Evolutionary conservation across 1,140 invertebrate species (phyloP).

Genomic region (Tetragnatha versicolor): DNA sequence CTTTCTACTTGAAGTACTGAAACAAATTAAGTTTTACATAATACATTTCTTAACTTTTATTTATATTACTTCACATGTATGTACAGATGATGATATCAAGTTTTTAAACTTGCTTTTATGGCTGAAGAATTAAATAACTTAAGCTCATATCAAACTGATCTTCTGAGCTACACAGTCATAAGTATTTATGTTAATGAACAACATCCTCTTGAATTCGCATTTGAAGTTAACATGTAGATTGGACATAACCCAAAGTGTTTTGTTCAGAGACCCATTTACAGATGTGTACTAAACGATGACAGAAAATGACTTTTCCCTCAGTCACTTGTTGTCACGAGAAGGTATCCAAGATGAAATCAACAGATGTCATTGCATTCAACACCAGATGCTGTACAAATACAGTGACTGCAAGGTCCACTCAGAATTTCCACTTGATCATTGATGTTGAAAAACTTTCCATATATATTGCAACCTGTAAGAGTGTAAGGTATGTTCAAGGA

Average conservation of each 20-base stretch:
- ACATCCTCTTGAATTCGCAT: neutral
- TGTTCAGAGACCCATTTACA: neutral
- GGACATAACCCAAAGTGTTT: neutral
- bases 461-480: slow-evolving; percentile 88
- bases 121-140: no score
- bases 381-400: slow-evolving; percentile 84
- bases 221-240: neutral
- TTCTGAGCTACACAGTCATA: neutral
- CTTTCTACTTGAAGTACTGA: no score
- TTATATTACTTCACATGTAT: no score
- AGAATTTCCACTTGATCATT: slow-evolving; percentile 84
- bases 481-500: no score
- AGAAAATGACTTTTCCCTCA: neutral
- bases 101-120: no score
- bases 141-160: no score
- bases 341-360: slow-evolving; percentile 67
- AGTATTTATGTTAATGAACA: neutral
- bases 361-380: slow-evolving; percentile 80
- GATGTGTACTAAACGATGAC: neutral
- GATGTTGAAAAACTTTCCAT: slow-evolving; percentile 86
- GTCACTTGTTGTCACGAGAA: neutral
- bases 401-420: slow-evolving; percentile 81
- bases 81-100: no score
- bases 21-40: no score
- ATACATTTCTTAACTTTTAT: no score